Evolutionary conservation across 2,113 vertebrate genomes (phyloP), one percentile per base, ranked within the genome.

Genomic region (Cynoglossus semilaevis): DNA sequence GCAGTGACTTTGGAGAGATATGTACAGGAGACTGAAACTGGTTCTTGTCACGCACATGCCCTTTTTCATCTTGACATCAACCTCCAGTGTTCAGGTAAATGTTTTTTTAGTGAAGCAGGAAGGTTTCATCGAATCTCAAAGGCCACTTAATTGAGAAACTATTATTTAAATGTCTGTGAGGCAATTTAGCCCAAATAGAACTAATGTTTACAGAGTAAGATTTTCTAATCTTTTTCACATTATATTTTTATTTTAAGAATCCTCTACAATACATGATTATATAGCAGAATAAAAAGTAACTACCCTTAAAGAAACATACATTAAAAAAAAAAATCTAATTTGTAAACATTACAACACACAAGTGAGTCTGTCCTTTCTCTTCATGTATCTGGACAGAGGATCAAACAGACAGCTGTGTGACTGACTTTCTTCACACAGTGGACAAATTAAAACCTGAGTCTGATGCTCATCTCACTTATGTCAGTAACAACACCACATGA

Each of bases 281-380:
- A 70, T 57, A 54, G 47, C 63, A 68, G 52, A 61, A 57, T 46
- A 76, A 54, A 45, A 36, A 68, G 56, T 38, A 36, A 43, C 71
- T 65, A 52, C 49, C 62, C 13, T 44, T 70, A 60, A 61, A 51
- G 70, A 51, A 15, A 15, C 43, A 57, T 59, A 36, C 22, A 46
- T 36, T 50, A 46, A 51, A 70, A 36, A 70, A 29, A 74, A 49
- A 49, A 18, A 62, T 37, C 48, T 76, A 56, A 64, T 64, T 71
- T 87, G 90, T 90, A 90, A 89, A 90, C 87, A 64, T 83, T 17
- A 65, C 35, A 80, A 54, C 15, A 63, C 16, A 1, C 8, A 52
- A 37, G 63, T 34, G 40, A 74, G 54, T 52, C 38, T 62, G 72
- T 18, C 62, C 48, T 51, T 58, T 57, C 37, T 76, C 38, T 36